Evolutionary conservation across 2,797 vertebrate genomes (phyloP), one percentile per base, ranked within the genome.

Genomic region (Mormyrops attenuatus): DNA sequence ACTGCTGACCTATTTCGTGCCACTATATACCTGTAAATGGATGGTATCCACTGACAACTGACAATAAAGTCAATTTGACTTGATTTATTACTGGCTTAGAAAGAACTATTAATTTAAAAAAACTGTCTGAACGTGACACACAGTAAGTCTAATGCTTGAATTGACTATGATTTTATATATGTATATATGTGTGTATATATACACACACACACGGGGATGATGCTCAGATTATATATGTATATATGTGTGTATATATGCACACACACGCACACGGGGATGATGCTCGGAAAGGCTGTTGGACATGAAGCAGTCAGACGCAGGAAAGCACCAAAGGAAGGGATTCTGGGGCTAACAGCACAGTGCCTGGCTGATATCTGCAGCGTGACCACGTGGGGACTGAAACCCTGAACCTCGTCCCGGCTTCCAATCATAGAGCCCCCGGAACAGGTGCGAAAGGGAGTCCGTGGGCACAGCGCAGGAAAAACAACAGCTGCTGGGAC

Each of bases 371-470:
- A 22, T 49, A 13, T 49, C 41, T 85, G 15, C 8, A 50, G 82
- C 2, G n/a, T 5, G 82, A 85, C 41, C 47, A 41, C 0, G 44
- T 22, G 22, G n/a, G 22, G 49, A 53, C 9, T 26, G 26, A 86
- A 52, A 47, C 84, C 8, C 49, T 2, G 15, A 86, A 86, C 84
- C 82, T 85, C 2, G 9, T 52, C 82, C 84, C 11, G 26, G 49
- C 22, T 53, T 53, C 84, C 50, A 30, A 26, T 53, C 84, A 86
- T 50, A 86, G 13, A 3, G 47, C 49, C 49, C 11, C 47, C 8
- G 73, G 84, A 86, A 86, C 84, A 86, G 84, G 84, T 86, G 84
- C 47, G 49, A 86, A 53, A 13, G 50, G 22, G n/a, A 53, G 9
- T 85, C 49, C 34, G 53, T 60, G 53, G 85, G 30, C 52, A 44